Evolutionary conservation across 2,888 invertebrate genomes (phyloP).

Genomic region (Hyposoter dolosus): DNA sequence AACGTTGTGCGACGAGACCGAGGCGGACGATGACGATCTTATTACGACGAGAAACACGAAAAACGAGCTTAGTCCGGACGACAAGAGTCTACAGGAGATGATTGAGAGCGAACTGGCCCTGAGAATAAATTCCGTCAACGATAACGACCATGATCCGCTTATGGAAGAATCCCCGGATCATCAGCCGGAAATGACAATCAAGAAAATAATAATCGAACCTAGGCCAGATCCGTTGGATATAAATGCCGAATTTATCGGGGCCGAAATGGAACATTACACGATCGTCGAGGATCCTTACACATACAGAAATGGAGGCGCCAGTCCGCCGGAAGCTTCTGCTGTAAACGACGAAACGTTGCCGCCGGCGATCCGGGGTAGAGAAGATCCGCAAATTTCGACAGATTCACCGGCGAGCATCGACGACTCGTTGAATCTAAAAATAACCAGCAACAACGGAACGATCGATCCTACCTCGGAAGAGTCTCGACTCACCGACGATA

Average conservation of each 20-base stretch:
- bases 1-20: slow-evolving; percentile 80
- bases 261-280: slow-evolving; percentile 78
- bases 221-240: slow-evolving; percentile 74
- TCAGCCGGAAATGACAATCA: slow-evolving; percentile 77
- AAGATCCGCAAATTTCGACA: too few relatives aligned
- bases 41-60: slow-evolving; percentile 78
- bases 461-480: slow-evolving; percentile 22
- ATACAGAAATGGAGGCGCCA: slow-evolving; percentile 78
- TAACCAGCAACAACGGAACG: neutral
- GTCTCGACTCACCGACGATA: too few relatives aligned
- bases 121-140: slow-evolving; percentile 78
- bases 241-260: slow-evolving; percentile 79
- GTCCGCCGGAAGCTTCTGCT: too few relatives aligned
- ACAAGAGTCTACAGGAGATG: slow-evolving; percentile 82
- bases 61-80: slow-evolving; percentile 80
- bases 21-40: slow-evolving; percentile 80
- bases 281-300: slow-evolving; percentile 77
- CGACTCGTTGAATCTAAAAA: too few relatives aligned
- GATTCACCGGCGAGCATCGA: too few relatives aligned
- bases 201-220: slow-evolving; percentile 77
- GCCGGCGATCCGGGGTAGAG: too few relatives aligned
- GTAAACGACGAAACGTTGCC: too few relatives aligned
- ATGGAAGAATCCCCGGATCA: slow-evolving; percentile 8
- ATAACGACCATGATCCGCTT: slow-evolving; percentile 61
- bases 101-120: slow-evolving; percentile 83